These are phyloP conservation scores for Amiota mariae DNA, from an alignment of 2,888 invertebrate genomes.

Conservation along the genomic window DNA sequence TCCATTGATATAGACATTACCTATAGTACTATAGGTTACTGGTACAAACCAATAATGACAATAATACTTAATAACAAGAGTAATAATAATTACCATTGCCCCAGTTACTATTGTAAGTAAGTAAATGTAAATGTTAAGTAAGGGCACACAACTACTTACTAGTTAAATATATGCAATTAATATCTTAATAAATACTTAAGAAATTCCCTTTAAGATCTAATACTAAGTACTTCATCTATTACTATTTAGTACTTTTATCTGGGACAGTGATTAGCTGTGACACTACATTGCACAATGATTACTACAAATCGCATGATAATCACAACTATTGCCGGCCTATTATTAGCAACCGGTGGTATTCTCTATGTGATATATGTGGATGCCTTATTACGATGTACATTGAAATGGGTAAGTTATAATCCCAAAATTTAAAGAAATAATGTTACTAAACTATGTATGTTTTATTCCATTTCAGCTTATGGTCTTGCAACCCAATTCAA, in stretches of 20 bases:
- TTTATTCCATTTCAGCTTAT: constrained; percentile 75
- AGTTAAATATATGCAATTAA: background rate
- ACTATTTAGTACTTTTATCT: background rate
- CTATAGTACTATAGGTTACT: too few species aligned
- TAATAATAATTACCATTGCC: too few species aligned
- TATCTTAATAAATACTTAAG: background rate
- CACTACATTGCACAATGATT: constrained; percentile 44
- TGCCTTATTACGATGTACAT: constrained; percentile 43
- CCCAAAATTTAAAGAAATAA: background rate
- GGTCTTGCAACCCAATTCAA: constrained; percentile 76
- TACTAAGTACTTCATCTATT: background rate
- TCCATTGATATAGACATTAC: too few species aligned
- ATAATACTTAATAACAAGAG: too few species aligned
- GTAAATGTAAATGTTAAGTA: too few species aligned
- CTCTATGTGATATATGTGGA: constrained; percentile 49
- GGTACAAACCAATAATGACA: too few species aligned
- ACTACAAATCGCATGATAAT: constrained; percentile 53
- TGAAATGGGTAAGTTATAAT: constrained; percentile 53
- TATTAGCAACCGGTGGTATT: constrained; percentile 44
- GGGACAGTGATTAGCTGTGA: background rate
- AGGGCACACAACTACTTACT: background rate
- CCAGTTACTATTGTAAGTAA: too few species aligned
- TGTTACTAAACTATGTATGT: background rate
- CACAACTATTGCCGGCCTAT: constrained; percentile 48
- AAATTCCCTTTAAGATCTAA: background rate